Evolutionary conservation across 2,888 invertebrate genomes (phyloP).

Genomic region (Brachyopa scutellaris): DNA sequence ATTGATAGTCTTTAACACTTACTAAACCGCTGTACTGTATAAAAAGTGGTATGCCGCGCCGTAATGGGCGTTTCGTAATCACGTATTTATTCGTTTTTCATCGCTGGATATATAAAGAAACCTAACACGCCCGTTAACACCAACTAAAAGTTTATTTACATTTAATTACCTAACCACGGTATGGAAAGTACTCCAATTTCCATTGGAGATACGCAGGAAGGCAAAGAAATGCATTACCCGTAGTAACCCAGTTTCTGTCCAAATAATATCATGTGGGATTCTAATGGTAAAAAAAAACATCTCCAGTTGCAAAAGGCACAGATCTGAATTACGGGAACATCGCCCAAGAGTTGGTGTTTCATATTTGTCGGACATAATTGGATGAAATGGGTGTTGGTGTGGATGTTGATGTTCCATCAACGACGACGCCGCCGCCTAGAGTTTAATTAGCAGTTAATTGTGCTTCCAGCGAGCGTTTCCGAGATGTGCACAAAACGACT

Average conservation of each 20-base stretch:
- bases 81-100: conserved; percentile 5
- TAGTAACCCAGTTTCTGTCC: background rate
- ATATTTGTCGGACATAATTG: conserved; percentile 3
- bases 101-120: background rate
- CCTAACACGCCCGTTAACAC: background rate
- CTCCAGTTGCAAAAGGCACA: no score
- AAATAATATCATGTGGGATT: background rate
- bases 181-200: background rate
- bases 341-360: background rate
- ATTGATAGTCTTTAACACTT: conserved; percentile 21
- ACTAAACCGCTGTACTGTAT: background rate
- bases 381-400: background rate
- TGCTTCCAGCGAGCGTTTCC: background rate
- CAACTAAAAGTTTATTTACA: background rate
- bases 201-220: background rate
- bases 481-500: background rate
- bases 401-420: background rate
- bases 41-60: background rate
- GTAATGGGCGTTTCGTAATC: conserved; percentile 7
- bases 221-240: conserved; percentile 4
- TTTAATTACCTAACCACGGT: background rate
- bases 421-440: no score
- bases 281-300: background rate
- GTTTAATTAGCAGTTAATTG: conserved; percentile 27
- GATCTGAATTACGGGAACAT: conserved; percentile 1